Base-by-base conservation (phyloP, 2,888 invertebrate species). In the Brachylomia viminalis region DNA sequence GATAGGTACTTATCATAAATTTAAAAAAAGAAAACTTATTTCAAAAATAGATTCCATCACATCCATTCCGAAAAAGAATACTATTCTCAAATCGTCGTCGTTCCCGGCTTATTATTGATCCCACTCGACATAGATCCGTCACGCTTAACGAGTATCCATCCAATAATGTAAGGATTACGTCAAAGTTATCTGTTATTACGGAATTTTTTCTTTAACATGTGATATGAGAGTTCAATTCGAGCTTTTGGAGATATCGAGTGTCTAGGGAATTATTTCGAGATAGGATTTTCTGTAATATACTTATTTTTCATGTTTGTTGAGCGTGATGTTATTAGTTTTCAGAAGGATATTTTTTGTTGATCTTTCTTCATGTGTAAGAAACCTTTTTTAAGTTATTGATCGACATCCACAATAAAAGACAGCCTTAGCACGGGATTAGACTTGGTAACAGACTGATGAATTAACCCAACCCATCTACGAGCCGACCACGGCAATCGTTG, bases 91-190 rank as follows among this genome's bases (percentile, higher is more conserved):
- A 74, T 52, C 17, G 20, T 52, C 45, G 54, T 33, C 49, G 17
- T 33, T 62, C 38, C 17, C 15, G 6, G 75, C 54, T 78, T 78
- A 83, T 67, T 69, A 75, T 62, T 81, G 82, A 80, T 69, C 66
- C 58, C 62, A 38, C n/a, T 68, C 68, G 75, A 83, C 80, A 73
- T 61, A 76, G 38, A 86, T 78, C 75, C 62, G 67, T 86, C 82
- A 85, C 82, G 79, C 79, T 49, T 79, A 80, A 77, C 77, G 79
- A 85, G 75, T 77, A 77, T 65, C 78, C 73, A 75, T 86, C 86
- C 87, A 87, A 87, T 87, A 86, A 80, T 78, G 77, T 61, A 38
- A 47, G 79, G 85, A 86, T 86, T 86, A 87, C 84, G 75, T 49
- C 74, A 65, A 80, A 82, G 67, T 80, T 80, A 77, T 75, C 83